Evolutionary conservation across 2,888 invertebrate genomes (phyloP).

Genomic region (Drosophila recens): DNA sequence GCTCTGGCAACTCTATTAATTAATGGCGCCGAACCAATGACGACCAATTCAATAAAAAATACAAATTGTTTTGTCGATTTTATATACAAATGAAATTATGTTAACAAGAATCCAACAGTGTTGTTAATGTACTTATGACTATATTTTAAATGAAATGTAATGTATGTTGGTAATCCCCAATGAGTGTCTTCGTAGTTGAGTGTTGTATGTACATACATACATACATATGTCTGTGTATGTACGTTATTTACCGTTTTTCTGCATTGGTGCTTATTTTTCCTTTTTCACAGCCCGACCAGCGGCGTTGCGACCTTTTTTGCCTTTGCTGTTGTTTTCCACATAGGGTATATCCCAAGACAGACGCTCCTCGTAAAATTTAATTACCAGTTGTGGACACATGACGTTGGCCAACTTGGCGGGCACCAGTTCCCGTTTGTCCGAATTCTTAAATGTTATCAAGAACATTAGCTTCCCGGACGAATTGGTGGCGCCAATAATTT

Average conservation of each 20-base stretch:
- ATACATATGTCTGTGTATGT: too few relatives aligned
- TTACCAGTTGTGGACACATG: constrained; percentile 94
- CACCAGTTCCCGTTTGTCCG: constrained; percentile 94
- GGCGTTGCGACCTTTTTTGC: not conserved
- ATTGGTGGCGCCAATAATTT: constrained; percentile 95
- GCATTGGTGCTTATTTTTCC: constrained; percentile 1
- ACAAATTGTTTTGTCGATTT: not conserved
- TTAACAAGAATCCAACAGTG: not conserved
- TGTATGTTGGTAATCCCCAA: not conserved
- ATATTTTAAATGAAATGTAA: not conserved
- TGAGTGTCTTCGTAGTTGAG: not conserved
- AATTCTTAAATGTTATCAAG: constrained; percentile 96
- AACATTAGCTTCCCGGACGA: constrained; percentile 96
- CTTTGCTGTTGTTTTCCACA: not conserved
- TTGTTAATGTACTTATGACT: not conserved
- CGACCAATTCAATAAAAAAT: not conserved
- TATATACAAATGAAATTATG: not conserved
- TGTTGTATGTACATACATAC: not conserved
- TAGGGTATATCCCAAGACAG: constrained; percentile 87
- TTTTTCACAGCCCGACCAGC: not conserved
- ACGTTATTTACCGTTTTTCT: constrained; percentile 18
- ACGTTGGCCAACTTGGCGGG: constrained; percentile 94
- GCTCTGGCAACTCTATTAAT: constrained; percentile 31
- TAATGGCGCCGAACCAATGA: constrained; percentile 21
- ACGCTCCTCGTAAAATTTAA: constrained; percentile 95